Conservation (phyloP, 2,888 invertebrate species). For the Patella depressa region DNA sequence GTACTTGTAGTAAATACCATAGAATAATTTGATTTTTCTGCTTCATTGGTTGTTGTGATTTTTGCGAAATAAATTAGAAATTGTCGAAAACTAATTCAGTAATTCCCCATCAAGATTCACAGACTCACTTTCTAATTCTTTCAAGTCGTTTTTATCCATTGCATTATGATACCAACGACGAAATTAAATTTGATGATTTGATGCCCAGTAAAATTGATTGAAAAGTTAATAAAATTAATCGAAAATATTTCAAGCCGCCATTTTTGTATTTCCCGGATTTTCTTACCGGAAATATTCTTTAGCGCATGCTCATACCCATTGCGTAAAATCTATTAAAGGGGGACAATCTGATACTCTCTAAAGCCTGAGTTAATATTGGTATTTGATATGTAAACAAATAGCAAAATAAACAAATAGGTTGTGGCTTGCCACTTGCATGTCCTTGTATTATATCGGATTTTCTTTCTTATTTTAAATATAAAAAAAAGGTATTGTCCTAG, state of each 20-base stretch:
- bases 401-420: too few relatives aligned
- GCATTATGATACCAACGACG: not conserved
- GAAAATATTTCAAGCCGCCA: conserved; percentile 1
- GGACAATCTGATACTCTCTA: too few relatives aligned
- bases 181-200: not conserved
- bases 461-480: too few relatives aligned
- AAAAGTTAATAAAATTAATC: not conserved
- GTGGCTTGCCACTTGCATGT: too few relatives aligned
- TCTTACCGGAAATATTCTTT: not conserved
- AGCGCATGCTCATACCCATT: not conserved
- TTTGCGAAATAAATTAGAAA: not conserved
- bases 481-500: too few relatives aligned
- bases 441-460: too few relatives aligned
- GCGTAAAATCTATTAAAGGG: not conserved
- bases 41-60: not conserved
- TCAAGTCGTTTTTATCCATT: conserved; percentile 32
- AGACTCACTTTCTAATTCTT: conserved; percentile 31
- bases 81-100: not conserved
- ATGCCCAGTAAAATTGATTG: not conserved
- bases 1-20: too few relatives aligned
- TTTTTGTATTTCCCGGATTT: conserved; percentile 22
- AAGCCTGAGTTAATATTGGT: too few relatives aligned
- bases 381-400: too few relatives aligned
- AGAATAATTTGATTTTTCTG: too few relatives aligned
- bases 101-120: not conserved